A percentile compares a stretch with the other conserved stretches of the same genome.
Conservation (phyloP, 2,888 invertebrate species). For the Watsonalla binaria region DNA sequence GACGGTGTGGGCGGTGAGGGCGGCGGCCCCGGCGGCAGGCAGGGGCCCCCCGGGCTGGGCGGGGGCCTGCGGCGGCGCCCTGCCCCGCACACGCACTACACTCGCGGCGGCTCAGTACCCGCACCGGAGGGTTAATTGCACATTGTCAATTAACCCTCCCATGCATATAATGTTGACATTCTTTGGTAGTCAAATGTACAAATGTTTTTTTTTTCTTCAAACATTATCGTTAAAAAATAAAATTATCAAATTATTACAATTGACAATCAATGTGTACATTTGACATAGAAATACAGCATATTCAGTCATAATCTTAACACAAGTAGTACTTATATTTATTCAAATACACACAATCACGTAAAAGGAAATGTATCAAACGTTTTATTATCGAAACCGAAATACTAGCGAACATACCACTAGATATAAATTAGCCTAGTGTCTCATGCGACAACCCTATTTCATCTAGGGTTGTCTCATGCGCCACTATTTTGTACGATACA, state of each 20-base stretch:
- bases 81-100: slow-evolving; percentile 57
- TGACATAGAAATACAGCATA: no score
- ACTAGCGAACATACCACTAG: no score
- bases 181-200: slow-evolving; percentile 3
- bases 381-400: no score
- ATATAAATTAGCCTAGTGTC: no score
- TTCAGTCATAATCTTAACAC: no score
- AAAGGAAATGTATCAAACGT: slow-evolving; percentile 28
- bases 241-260: no score
- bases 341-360: slow-evolving; percentile 1
- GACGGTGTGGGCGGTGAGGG: slow-evolving; percentile 9
- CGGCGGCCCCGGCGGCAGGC: slow-evolving; percentile 18
- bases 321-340: neutral
- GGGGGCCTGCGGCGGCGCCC: slow-evolving; percentile 46
- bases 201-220: neutral
- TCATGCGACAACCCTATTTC: neutral
- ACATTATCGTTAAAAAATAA: no score
- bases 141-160: slow-evolving; percentile 48
- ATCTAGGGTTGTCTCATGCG: neutral
- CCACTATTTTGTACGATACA: no score
- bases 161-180: slow-evolving; percentile 5
- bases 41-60: slow-evolving; percentile 49
- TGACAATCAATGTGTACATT: no score
- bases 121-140: slow-evolving; percentile 45
- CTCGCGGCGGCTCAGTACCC: slow-evolving; percentile 57